Percentiles rank a stretch among this genome's conserved stretches.
phyloP scores from a whole-genome alignment of 1,140 invertebrate genomes.

The Tigriopus japonicus region DNA sequence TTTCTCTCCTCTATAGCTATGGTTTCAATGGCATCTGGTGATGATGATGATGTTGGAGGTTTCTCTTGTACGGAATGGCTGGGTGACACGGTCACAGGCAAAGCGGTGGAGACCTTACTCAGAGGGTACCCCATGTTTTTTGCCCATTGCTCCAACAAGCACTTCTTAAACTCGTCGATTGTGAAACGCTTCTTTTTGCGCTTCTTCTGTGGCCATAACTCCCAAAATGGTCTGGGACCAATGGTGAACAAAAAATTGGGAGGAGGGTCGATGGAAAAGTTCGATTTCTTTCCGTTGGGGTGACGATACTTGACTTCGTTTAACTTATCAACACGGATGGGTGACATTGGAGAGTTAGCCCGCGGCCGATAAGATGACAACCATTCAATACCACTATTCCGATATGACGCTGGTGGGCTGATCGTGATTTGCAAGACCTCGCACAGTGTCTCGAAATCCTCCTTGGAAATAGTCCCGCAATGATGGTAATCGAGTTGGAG shows the following conservation, averaged over 20 bases:
- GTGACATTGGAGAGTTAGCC: slow-evolving; percentile 5
- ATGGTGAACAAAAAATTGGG: slow-evolving; percentile 9
- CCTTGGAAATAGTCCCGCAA: neutral
- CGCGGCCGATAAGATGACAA: slow-evolving; percentile 7
- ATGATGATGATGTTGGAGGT: no score
- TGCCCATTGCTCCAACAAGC: slow-evolving; percentile 10
- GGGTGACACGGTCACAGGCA: neutral
- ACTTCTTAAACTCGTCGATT: slow-evolving; percentile 2
- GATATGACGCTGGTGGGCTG: neutral
- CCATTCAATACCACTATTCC: slow-evolving; percentile 10
- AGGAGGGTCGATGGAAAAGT: neutral
- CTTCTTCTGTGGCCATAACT: slow-evolving; percentile 11
- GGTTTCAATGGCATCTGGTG: no score
- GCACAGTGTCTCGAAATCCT: slow-evolving; percentile 10
- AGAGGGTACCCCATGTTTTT: neutral
- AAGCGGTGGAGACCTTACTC: neutral
- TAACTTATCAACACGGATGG: slow-evolving; percentile 4
- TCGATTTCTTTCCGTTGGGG: neutral
- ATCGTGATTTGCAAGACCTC: neutral
- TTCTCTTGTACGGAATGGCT: no score
- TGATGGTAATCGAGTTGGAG: slow-evolving; percentile 5
- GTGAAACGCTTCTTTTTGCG: slow-evolving; percentile 5
- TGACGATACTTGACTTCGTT: slow-evolving; percentile 8
- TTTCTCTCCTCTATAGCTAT: no score
- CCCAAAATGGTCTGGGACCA: slow-evolving; percentile 14